Percentiles rank a stretch among this genome's conserved stretches.
Evolutionary conservation across 2,113 vertebrate genomes (phyloP).

Genomic region (Lagopus leucura): DNA sequence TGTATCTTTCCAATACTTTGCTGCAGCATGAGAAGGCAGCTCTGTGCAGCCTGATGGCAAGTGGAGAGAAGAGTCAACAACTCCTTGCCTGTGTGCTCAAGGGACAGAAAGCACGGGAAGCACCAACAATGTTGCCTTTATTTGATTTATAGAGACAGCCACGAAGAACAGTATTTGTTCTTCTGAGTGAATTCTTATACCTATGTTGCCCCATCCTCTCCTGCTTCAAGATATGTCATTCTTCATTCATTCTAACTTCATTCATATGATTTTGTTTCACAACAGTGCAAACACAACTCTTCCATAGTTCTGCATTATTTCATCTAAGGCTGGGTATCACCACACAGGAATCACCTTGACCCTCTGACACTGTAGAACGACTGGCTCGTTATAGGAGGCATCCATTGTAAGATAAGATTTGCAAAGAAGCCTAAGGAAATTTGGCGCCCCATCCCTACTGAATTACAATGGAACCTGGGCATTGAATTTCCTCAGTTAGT

Average conservation of each 20-base stretch:
- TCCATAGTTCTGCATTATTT: background rate
- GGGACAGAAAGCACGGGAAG: background rate
- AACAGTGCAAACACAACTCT: background rate
- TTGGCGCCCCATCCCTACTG: constrained; percentile 44
- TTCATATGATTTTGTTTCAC: background rate
- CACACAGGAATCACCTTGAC: constrained; percentile 1
- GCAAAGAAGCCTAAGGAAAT: constrained; percentile 51
- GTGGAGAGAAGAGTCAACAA: background rate
- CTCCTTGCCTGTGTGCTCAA: accelerated
- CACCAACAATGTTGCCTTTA: background rate
- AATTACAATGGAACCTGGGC: constrained; percentile 58
- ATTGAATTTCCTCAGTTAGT: constrained; percentile 45
- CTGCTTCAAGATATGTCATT: background rate
- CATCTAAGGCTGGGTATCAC: background rate
- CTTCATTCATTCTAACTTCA: background rate
- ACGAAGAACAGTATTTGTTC: background rate
- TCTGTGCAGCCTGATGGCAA: background rate
- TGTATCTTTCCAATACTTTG: background rate
- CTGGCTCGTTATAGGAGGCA: background rate
- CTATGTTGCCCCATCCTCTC: background rate
- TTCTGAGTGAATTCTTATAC: constrained; percentile 21
- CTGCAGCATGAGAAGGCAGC: background rate
- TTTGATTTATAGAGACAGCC: background rate
- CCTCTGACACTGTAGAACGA: background rate
- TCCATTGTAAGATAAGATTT: constrained; percentile 50